Conservation (phyloP, 2,797 vertebrate species). For the Clarias pachynema region DNA sequence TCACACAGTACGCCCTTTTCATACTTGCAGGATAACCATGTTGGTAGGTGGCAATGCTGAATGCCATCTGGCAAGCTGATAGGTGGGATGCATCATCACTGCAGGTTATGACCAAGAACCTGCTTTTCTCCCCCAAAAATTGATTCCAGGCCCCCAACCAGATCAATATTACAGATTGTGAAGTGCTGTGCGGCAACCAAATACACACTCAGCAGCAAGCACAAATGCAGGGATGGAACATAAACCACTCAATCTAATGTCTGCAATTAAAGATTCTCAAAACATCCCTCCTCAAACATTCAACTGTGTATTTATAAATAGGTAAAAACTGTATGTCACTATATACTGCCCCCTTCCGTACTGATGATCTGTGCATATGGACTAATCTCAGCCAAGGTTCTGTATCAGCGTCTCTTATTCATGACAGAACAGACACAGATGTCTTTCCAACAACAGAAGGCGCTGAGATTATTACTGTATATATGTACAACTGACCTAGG, state of each 20-base stretch:
- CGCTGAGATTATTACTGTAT: neutral
- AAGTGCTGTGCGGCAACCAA: neutral
- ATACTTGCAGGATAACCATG: slow-evolving; percentile 31
- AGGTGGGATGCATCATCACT: slow-evolving; percentile 48
- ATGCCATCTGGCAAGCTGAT: slow-evolving; percentile 48
- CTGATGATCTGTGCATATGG: neutral
- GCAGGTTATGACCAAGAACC: slow-evolving; percentile 39
- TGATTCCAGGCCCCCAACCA: slow-evolving; percentile 23
- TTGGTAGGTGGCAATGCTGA: slow-evolving; percentile 35
- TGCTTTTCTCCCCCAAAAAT: slow-evolving; percentile 16
- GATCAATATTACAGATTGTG: slow-evolving; percentile 34
- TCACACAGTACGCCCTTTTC: slow-evolving; percentile 36
- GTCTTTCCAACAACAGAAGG: neutral
- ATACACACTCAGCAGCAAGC: neutral
- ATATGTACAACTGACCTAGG: neutral
- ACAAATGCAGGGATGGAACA: slow-evolving; percentile 3
- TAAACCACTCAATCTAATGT: slow-evolving; percentile 1
- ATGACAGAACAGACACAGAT: neutral
- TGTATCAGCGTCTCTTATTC: neutral
- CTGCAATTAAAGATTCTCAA: neutral
- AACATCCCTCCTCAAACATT: neutral
- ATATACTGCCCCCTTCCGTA: neutral
- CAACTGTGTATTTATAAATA: neutral
- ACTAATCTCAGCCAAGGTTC: neutral
- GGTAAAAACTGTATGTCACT: neutral